Percentiles rank a stretch among this genome's conserved stretches.
These are phyloP conservation scores for Triplophysa yarkandensis DNA, from an alignment of 2,797 vertebrate species.

Conservation along the genomic window DNA sequence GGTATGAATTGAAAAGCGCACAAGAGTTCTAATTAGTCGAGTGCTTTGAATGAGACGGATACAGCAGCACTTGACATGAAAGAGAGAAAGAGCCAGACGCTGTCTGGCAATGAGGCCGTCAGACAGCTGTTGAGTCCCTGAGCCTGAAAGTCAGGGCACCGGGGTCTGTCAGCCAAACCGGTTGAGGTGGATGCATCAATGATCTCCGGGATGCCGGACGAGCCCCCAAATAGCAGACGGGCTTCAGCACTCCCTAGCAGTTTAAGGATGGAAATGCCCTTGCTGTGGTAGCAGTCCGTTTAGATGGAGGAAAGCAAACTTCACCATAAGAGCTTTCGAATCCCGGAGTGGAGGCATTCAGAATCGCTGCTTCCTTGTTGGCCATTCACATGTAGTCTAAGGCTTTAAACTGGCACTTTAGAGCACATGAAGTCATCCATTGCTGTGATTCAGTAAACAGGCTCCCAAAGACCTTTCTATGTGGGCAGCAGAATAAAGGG, in stretches of 20 bases:
- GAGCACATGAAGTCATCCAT: constrained; percentile 69
- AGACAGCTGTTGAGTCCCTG: constrained; percentile 68
- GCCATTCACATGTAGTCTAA: constrained; percentile 39
- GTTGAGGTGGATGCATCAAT: constrained; percentile 78
- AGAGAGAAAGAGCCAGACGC: constrained; percentile 48
- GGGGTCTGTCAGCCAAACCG: constrained; percentile 76
- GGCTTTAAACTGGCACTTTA: constrained; percentile 68
- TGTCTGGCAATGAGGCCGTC: constrained; percentile 63
- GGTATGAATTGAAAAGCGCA: constrained; percentile 57
- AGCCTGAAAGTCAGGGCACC: constrained; percentile 72
- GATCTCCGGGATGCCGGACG: constrained; percentile 74
- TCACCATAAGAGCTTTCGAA: constrained; percentile 74
- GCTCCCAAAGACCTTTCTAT: constrained; percentile 26
- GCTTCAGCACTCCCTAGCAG: constrained; percentile 50
- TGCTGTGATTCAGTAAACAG: constrained; percentile 56
- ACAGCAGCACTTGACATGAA: constrained; percentile 38
- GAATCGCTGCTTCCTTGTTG: constrained; percentile 15
- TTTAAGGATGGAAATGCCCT: constrained; percentile 35
- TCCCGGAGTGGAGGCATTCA: constrained; percentile 47
- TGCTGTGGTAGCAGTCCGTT: constrained; percentile 28
- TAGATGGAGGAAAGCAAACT: constrained; percentile 52
- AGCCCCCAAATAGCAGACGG: constrained; percentile 73
- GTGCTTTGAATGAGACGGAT: constrained; percentile 46
- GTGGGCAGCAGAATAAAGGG: constrained; percentile 17
- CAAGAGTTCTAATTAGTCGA: constrained; percentile 61